Percentiles rank a stretch among this genome's conserved stretches.
Evolutionary conservation across 2,797 vertebrate genomes (phyloP).

Genomic region (Staurois parvus): DNA sequence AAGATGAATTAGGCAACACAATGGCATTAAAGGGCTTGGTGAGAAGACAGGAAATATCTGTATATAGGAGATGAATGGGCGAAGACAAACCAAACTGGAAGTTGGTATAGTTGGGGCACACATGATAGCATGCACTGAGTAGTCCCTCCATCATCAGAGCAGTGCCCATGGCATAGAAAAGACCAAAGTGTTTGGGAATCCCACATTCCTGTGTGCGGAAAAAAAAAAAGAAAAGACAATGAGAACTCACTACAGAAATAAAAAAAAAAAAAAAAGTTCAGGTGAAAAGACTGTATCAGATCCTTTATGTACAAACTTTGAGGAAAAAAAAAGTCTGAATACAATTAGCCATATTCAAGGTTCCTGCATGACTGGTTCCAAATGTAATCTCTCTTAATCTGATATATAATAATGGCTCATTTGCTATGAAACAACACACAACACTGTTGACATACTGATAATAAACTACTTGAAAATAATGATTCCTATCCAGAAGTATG

Average conservation of each 20-base stretch:
- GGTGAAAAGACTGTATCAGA: neutral
- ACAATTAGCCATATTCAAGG: neutral
- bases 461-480: no score
- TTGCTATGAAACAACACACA: no score
- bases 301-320: neutral
- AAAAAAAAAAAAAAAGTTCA: neutral
- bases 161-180: conserved; percentile 97
- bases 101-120: conserved; percentile 98
- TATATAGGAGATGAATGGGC: neutral
- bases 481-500: no score
- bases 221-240: neutral
- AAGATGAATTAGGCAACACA: neutral
- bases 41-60: neutral
- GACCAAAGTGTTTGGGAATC: conserved; percentile 95
- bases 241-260: neutral
- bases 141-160: conserved; percentile 98
- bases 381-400: no score
- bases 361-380: no score
- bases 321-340: neutral
- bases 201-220: conserved; percentile 86
- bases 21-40: neutral
- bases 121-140: conserved; percentile 96
- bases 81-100: conserved; percentile 92
- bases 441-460: no score
- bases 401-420: no score